These are phyloP conservation scores for Samia ricini DNA, from an alignment of 1,140 invertebrate genomes.

Conservation along the genomic window DNA sequence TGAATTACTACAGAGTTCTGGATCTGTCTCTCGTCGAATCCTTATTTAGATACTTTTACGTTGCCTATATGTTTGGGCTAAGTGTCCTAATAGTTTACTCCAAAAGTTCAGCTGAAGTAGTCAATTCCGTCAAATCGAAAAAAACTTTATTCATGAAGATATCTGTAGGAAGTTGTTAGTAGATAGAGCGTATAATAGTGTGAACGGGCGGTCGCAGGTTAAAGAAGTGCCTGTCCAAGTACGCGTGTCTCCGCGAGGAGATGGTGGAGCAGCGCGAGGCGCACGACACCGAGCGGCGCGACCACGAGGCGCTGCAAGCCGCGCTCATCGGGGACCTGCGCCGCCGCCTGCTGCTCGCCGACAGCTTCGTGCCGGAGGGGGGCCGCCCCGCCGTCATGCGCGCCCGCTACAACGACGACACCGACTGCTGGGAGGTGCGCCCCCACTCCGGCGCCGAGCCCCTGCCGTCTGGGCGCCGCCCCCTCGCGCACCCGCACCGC, in stretches of 20 bases:
- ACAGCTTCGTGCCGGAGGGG: conserved; percentile 97
- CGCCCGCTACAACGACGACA: conserved; percentile 91
- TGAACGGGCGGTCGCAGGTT: conserved; percentile 75
- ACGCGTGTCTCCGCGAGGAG: conserved; percentile 66
- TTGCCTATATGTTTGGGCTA: no score
- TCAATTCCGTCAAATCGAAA: no score
- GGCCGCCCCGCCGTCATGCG: conserved; percentile 91
- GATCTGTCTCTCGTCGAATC: no score
- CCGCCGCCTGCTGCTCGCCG: conserved; percentile 92
- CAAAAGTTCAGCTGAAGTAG: no score
- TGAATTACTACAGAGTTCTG: no score
- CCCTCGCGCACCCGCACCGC: conserved; percentile 78
- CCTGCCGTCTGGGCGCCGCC: conserved; percentile 85
- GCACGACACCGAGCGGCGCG: conserved; percentile 82
- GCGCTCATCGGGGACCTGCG: conserved; percentile 81
- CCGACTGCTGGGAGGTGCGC: conserved; percentile 88
- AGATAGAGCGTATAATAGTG: neutral
- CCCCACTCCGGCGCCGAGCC: conserved; percentile 85
- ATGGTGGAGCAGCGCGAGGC: conserved; percentile 70
- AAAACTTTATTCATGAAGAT: no score
- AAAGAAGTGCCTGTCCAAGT: conserved; percentile 67
- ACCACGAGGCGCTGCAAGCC: conserved; percentile 78
- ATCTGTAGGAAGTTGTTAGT: no score
- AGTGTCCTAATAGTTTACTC: no score
- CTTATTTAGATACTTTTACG: no score